Evolutionary conservation across 2,888 invertebrate genomes (phyloP), one percentile per base, ranked within the genome.

Genomic region (Xanthostigma xanthostigma): DNA sequence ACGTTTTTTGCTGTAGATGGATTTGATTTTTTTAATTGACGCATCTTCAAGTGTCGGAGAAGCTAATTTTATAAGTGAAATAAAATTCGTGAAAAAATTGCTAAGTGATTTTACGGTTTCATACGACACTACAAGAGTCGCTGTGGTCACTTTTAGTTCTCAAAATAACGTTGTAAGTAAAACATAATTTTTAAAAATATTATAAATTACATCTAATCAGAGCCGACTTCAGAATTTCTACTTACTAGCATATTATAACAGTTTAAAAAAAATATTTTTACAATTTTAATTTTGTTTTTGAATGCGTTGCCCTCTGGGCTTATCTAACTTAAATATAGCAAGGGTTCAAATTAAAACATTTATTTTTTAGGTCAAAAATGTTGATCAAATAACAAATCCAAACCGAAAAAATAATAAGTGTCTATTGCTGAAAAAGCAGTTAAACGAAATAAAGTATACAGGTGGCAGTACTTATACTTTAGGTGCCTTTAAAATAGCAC

Each of bases 401-500:
- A 64, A 64, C 34, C 62, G 61, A 8, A 67, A 68, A 51, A 71
- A 77, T 53, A 76, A 81, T 59, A 82, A 83, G 62, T 83, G 83
- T 62, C 66, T 72, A 3, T 62, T 82, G 45, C 58, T 82, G 44
- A 75, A 76, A 52, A 70, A 74, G 45, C 75, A 79, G 56, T 62
- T 82, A 33, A 74, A 73, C 11, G 68, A 68, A 42, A 75, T 82
- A 41, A 67, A 63, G 44, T 83, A 79, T 58, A 69, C 70, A 11
- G 81, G 81, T 2, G 82, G 83, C 1, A 79, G 78, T 17, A 83
- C 83, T 2, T 80, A 74, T 59, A 83, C 83, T 0, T 64, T 77
- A 34, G 81, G 81, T n/a, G 83, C 82, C 2, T 69, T 83, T 51
- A 61, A 73, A 50, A 74, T 75, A 55, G 81, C 81, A 2, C 70